Base-by-base conservation (phyloP, 2,113 vertebrate genomes). In the Melanerpes formicivorus region DNA sequence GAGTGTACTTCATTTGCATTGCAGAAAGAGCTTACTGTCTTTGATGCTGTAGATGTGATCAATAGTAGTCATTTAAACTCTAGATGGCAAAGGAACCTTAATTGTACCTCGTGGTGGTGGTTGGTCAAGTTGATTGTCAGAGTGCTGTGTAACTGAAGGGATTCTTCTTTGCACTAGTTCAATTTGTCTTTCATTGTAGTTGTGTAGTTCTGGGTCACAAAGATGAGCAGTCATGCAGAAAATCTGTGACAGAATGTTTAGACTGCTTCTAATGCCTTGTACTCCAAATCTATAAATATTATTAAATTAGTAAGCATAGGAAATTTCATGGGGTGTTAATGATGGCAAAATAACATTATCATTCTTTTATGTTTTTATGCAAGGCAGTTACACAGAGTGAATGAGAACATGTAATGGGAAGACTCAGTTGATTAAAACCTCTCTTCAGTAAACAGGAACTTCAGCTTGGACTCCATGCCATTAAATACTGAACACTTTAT, bases 401-500 rank as follows among this genome's bases (percentile, higher is more conserved):
- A 86, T 83, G 40, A 67, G 65, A 90, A 59, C 72, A 30, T 75
- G 40, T 55, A 32, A 78, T 32, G 50, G 40, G 46, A 73, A 79
- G 59, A 59, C 27, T 62, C 52, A 80, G 81, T 81, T 87, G 66
- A 89, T 84, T 66, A 60, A 92, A 93, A 27, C 40, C 67, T 91
- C 71, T 55, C 18, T 6, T 2, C 50, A 30, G 46, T 40, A 70
- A 75, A 30, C 2, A 2, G 73, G 74, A 81, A 21, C 55, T 63
- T 64, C 32, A 79, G 46, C 58, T 66, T 82, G 81, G 81, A 44
- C 66, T 79, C 25, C n/a, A 25, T 65, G 50, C 71, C 60, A 50
- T 81, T 84, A 79, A 91, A 92, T 63, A 89, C 59, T 80, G 63
- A 79, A 32, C 74, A 79, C 34, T 22, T 86, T 83, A 78, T 78